These are phyloP conservation scores for Crepidodera aurea DNA, from an alignment of 2,888 invertebrate genomes.

Conservation along the genomic window DNA sequence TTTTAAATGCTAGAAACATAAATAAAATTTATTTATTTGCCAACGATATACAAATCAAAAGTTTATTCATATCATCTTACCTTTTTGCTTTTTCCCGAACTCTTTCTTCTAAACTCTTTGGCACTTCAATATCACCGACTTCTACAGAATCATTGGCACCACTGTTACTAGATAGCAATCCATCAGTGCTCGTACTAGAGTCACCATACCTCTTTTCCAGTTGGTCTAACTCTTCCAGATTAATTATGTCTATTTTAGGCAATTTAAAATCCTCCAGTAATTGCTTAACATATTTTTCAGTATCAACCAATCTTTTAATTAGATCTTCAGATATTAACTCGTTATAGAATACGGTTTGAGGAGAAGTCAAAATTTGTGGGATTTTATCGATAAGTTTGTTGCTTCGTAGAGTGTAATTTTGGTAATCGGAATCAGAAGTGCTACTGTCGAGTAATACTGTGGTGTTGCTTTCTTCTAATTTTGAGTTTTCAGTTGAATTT, in stretches of 20 bases:
- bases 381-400: no score
- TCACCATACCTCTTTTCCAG: slow-evolving; percentile 19
- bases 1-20: no score
- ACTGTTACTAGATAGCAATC: not conserved
- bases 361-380: no score
- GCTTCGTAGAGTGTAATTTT: no score
- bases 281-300: not conserved
- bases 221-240: slow-evolving; percentile 21
- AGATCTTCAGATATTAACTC: not conserved
- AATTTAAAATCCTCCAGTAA: slow-evolving; percentile 1
- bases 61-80: no score
- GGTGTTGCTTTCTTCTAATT: no score
- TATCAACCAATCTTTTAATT: not conserved
- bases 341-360: no score
- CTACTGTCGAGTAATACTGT: no score
- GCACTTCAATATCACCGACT: slow-evolving; percentile 9
- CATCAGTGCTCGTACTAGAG: slow-evolving; percentile 1
- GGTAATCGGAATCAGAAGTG: no score
- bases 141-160: not conserved
- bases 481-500: no score
- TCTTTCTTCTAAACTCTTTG: slow-evolving; percentile 27
- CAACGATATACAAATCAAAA: no score
- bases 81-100: slow-evolving; percentile 31
- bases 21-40: no score
- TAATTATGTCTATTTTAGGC: not conserved